Evolutionary conservation across 2,113 vertebrate genomes (phyloP), one percentile per base, ranked within the genome.

Genomic region (Calyptomena viridis): DNA sequence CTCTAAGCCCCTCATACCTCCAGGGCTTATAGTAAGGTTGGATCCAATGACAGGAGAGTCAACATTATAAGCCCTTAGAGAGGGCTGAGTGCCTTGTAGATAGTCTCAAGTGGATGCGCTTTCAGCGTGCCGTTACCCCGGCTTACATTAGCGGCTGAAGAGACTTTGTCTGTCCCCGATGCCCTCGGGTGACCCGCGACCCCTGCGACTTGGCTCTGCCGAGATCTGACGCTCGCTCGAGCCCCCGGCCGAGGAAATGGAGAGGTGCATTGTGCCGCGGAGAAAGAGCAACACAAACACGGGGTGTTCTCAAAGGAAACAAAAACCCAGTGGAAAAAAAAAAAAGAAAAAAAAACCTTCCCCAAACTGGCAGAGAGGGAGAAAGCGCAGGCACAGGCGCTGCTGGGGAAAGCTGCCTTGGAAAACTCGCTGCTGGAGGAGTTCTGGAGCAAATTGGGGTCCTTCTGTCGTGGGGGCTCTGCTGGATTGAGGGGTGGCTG

Each of bases 21-120:
- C 96, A 91, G 98, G 97, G 97, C 97, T 97, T 98, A 97, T 96
- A 94, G 95, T 91, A 77, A 97, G 97, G 97, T 97, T 98, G 96
- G 97, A 97, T 97, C 96, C 96, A 97, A 93, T 97, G 97, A 97
- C 98, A 98, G 96, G 85, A 97, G 95, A 98, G 97, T 98, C 97
- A 98, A 98, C 97, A 98, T 96, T 97, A 97, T 98, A 97, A 98
- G 96, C 97, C 97, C 97, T 97, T 96, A 94, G 96, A 97, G 97
- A 97, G 97, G 87, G 93, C 94, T 97, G 97, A 98, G 97, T 96
- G 97, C 96, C 96, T 97, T 97, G 96, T 95, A 94, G 96, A 96
- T 95, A 93, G 97, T 97, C 97, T 98, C 97, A 98, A 98, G 98
- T 98, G 98, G 97, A 97, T 96, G 98, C 91, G 96, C 98, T 98